Evolutionary conservation across 1,140 invertebrate genomes (phyloP).

Genomic region (Scaptomyza montana): DNA sequence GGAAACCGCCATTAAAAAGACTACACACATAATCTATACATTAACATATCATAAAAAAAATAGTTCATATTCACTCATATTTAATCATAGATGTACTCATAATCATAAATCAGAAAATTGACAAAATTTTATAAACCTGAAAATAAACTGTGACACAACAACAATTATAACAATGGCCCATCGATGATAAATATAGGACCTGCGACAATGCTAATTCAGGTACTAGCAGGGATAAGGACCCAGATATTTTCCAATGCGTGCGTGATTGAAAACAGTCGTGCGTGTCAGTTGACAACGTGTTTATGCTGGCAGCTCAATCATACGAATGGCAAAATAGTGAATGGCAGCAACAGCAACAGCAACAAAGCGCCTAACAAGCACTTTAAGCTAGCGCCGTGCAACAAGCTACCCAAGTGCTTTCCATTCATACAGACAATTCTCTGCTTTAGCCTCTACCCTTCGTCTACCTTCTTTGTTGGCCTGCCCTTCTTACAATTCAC

Average conservation of each 20-base stretch:
- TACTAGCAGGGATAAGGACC: background rate
- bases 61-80: too few relatives aligned
- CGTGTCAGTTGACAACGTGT: constrained; percentile 77
- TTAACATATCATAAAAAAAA: too few relatives aligned
- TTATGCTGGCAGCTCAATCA: constrained; percentile 74
- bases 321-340: constrained; percentile 45
- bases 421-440: constrained; percentile 25
- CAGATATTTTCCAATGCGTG: constrained; percentile 4
- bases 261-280: constrained; percentile 67
- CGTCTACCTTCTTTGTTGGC: constrained; percentile 3
- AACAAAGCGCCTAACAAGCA: constrained; percentile 73
- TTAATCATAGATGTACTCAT: background rate
- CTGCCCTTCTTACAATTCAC: background rate
- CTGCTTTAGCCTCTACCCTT: background rate
- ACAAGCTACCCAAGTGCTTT: constrained; percentile 36
- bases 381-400: constrained; percentile 62
- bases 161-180: background rate
- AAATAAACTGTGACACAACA: constrained; percentile 25
- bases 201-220: constrained; percentile 10
- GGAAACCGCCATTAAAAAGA: too few relatives aligned
- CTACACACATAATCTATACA: too few relatives aligned
- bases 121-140: background rate
- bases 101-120: constrained; percentile 56
- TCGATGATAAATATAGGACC: constrained; percentile 35
- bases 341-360: constrained; percentile 11